Base-by-base conservation (phyloP, 1,140 invertebrate species). In the Psilanteris sp. region DNA sequence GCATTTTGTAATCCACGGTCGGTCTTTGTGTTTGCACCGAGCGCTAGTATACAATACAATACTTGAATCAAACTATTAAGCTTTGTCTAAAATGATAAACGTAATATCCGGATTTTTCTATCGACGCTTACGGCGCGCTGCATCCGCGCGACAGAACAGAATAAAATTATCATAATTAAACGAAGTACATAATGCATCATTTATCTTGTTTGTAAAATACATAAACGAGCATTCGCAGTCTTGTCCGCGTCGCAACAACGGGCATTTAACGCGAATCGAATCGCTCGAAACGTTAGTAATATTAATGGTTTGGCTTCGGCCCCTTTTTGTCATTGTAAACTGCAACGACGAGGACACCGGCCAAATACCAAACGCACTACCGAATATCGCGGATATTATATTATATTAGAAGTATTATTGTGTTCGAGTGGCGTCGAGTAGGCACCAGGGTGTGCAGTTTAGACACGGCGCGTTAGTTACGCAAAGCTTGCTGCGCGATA, bases 181-280 rank as follows among this genome's bases (percentile, higher is more conserved):
- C 9, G 31, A 26, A 6, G 1, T 20, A 43, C 16, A 8, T 9
- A 2, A 3, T 15, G 18, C 6, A 22, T 27, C 34, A 14, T 61
- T 61, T 36, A 29, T 48, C 32, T 44, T 34, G 34, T 27, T 41
- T 10, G 13, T 6, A 41, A 50, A 31, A 26, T 14, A 11, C 16
- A 34, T 43, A 44, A 54, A 66, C 39, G 24, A 67, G 44, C 7
- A 8, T 44, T 36, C 18, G 22, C n/a, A 27, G 9, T 55, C 1
- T 52, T 22, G 46, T 52, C 32, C 15, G 36, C 24, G n/a, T 43
- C 29, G 20, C 9, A 52, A 34, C 50, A 68, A 68, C 46, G 41
- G 70, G 34, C 61, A 73, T 73, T 73, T 73, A 73, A 73, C 61
- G 70, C 37, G 70, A 54, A 76, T 64, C 72, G 72, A 75, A 68